Evolutionary conservation across 1,140 invertebrate species (phyloP).

Genomic region (Asbolus verrucosus): DNA sequence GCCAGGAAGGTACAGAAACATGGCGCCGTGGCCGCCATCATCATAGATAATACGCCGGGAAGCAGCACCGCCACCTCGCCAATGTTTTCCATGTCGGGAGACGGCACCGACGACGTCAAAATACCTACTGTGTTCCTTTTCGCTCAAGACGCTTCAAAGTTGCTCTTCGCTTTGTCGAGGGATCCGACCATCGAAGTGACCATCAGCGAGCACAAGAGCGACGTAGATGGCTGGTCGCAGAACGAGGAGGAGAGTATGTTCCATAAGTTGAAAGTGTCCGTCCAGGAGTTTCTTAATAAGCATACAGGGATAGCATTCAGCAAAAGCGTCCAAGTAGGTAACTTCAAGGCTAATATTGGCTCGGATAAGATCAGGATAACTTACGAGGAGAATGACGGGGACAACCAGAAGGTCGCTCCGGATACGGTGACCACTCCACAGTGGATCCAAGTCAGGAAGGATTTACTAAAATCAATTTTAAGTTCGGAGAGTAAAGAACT

Average conservation of each 20-base stretch:
- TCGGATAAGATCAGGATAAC: conserved; percentile 59
- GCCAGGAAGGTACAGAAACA: conserved; percentile 85
- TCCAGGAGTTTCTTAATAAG: conserved; percentile 65
- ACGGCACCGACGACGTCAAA: conserved; percentile 86
- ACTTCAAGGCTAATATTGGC: conserved; percentile 59
- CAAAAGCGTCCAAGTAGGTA: conserved; percentile 57
- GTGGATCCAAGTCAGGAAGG: conserved; percentile 60
- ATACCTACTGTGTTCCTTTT: conserved; percentile 95
- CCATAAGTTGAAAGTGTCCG: conserved; percentile 63
- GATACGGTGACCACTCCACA: conserved; percentile 51
- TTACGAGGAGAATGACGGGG: conserved; percentile 29
- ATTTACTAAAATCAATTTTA: conserved; percentile 59
- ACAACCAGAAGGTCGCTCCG: conserved; percentile 11
- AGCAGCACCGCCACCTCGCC: conserved; percentile 79
- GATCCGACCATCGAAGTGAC: conserved; percentile 69
- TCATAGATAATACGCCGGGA: conserved; percentile 87
- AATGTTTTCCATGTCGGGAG: conserved; percentile 96
- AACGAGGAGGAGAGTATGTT: conserved; percentile 63
- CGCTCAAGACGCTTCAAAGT: conserved; percentile 77
- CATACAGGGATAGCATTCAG: conserved; percentile 62
- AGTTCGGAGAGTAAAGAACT: conserved; percentile 58
- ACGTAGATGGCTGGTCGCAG: conserved; percentile 51
- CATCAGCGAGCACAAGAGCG: conserved; percentile 67
- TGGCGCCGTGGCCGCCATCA: conserved; percentile 87
- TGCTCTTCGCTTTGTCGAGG: conserved; percentile 71